These are phyloP conservation scores for Cyphomyrus plagiostoma DNA, from an alignment of 2,113 vertebrate species.

Conservation along the genomic window DNA sequence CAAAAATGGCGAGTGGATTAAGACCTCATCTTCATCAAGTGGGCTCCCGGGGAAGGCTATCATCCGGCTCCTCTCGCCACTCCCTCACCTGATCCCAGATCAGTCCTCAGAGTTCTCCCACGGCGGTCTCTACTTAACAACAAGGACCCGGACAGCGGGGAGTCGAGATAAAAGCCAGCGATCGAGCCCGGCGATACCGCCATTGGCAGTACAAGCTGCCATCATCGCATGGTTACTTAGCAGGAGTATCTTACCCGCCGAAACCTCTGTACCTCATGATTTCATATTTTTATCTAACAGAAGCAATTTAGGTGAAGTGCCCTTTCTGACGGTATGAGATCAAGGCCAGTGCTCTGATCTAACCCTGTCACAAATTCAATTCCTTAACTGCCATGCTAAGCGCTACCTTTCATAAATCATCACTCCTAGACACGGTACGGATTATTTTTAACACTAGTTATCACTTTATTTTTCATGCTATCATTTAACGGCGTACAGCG, in stretches of 20 bases:
- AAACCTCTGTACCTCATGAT: background rate
- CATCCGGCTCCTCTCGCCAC: background rate
- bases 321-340: background rate
- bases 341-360: background rate
- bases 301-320: slow-evolving; percentile 5
- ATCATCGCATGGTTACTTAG: background rate
- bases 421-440: background rate
- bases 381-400: background rate
- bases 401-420: background rate
- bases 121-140: background rate
- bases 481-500: background rate
- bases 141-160: background rate
- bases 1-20: background rate
- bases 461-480: background rate
- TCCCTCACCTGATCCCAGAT: slow-evolving; percentile 4
- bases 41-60: slow-evolving; percentile 6
- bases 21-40: slow-evolving; percentile 14
- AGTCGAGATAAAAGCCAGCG: background rate
- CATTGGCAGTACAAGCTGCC: background rate
- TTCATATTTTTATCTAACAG: background rate
- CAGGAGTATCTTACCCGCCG: background rate
- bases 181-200: background rate
- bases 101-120: background rate
- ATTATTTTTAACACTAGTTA: background rate
- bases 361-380: background rate